These are phyloP conservation scores for Branchipolynoe longqiensis DNA, from an alignment of 2,888 invertebrate genomes.

Conservation along the genomic window DNA sequence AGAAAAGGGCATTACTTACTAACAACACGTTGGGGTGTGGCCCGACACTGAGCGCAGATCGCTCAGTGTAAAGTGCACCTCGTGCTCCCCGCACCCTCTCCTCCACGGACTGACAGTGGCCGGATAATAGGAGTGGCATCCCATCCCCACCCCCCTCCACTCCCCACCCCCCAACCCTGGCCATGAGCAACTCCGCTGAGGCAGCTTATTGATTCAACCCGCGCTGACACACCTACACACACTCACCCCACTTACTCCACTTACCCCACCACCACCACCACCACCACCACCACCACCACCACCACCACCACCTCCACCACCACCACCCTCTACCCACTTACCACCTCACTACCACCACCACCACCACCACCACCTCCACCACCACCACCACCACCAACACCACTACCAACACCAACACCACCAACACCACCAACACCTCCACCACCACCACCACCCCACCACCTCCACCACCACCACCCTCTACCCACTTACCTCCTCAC, in stretches of 20 bases:
- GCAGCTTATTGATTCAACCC: neutral
- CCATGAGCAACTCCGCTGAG: neutral
- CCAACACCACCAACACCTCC: neutral
- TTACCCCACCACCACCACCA: neutral
- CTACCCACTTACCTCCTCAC: neutral
- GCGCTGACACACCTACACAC: no score
- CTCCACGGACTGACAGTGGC: no score
- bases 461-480: neutral
- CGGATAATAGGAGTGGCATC: neutral
- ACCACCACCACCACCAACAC: neutral
- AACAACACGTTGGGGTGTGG: no score
- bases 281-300: constrained; percentile 1
- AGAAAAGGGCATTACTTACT: no score
- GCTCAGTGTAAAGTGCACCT: no score
- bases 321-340: neutral
- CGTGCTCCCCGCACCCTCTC: no score
- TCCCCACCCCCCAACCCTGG: no score
- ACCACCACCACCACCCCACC: neutral
- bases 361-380: neutral
- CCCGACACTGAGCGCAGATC: no score
- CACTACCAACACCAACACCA: neutral
- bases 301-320: neutral
- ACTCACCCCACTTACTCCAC: neutral
- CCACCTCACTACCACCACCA: neutral
- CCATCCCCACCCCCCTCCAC: no score